These are phyloP conservation scores for Idaea straminata DNA, from an alignment of 2,888 invertebrate genomes.

Conservation along the genomic window DNA sequence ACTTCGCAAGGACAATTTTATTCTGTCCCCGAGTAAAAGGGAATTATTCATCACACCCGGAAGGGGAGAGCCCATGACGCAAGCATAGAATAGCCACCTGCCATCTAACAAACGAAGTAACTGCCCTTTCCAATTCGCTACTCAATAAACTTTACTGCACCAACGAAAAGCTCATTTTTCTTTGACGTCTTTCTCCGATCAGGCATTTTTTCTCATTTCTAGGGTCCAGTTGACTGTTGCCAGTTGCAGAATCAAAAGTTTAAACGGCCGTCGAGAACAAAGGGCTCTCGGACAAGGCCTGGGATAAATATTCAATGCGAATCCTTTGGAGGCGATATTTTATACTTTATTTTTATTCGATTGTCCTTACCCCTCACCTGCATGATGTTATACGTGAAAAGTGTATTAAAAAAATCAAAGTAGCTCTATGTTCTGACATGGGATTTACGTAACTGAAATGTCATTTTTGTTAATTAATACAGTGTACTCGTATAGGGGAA, in stretches of 20 bases:
- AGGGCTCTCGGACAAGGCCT: conserved; percentile 68
- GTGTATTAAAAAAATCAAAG: background rate
- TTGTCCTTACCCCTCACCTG: conserved; percentile 69
- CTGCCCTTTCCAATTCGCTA: conserved; percentile 19
- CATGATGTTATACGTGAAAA: conserved; percentile 30
- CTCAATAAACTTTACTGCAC: conserved; percentile 27
- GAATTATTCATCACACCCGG: conserved; percentile 81
- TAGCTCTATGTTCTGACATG: background rate
- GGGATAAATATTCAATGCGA: conserved; percentile 79
- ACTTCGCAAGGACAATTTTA: conserved; percentile 75
- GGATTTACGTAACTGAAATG: background rate
- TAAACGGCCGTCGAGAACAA: conserved; percentile 78
- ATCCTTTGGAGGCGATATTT: conserved; percentile 78
- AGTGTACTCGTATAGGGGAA: conserved; percentile 11
- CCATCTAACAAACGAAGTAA: conserved; percentile 45
- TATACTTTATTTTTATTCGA: conserved; percentile 68
- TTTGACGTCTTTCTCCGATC: conserved; percentile 6
- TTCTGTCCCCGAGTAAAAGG: conserved; percentile 73
- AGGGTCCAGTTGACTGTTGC: conserved; percentile 78
- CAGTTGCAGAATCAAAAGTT: conserved; percentile 80
- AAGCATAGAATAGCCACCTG: conserved; percentile 75
- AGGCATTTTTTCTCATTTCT: conserved; percentile 55
- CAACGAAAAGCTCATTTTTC: conserved; percentile 35
- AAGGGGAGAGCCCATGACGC: conserved; percentile 79
- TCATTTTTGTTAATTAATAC: background rate